A percentile compares a stretch with the other conserved stretches of the same genome.
Conservation (phyloP, 2,888 invertebrate species). For the Agelastica alni region DNA sequence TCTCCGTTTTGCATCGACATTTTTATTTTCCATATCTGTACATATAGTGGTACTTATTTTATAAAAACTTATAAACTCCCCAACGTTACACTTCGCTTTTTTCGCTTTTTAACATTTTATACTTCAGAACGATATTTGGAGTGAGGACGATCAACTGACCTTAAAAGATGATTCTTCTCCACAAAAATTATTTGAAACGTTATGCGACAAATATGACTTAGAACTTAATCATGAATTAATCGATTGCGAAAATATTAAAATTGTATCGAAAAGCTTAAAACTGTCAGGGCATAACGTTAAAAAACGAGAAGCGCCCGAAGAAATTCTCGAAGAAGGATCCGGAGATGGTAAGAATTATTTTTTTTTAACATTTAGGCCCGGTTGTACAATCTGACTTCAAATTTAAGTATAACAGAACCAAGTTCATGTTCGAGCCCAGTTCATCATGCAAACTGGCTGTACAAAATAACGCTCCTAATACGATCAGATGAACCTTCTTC, state of each 20-base stretch:
- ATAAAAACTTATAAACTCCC: no score
- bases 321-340: conserved; percentile 33
- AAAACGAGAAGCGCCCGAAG: conserved; percentile 32
- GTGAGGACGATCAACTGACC: neutral
- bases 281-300: conserved; percentile 13
- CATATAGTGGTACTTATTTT: no score
- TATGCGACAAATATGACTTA: conserved; percentile 33
- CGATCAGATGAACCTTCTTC: no score
- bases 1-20: no score
- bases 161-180: conserved; percentile 5
- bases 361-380: neutral
- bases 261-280: conserved; percentile 19
- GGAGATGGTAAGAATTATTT: conserved; percentile 31
- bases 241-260: conserved; percentile 26
- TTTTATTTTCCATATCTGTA: no score
- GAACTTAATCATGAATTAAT: conserved; percentile 20
- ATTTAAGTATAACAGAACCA: no score
- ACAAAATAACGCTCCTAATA: no score
- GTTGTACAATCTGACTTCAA: no score
- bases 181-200: conserved; percentile 18
- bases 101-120: no score
- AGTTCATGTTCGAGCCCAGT: no score
- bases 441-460: no score
- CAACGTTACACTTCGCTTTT: no score
- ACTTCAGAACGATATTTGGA: conserved; percentile 16